phyloP scores from a whole-genome alignment of 2,888 invertebrate species.

The Pterostichus madidus region DNA sequence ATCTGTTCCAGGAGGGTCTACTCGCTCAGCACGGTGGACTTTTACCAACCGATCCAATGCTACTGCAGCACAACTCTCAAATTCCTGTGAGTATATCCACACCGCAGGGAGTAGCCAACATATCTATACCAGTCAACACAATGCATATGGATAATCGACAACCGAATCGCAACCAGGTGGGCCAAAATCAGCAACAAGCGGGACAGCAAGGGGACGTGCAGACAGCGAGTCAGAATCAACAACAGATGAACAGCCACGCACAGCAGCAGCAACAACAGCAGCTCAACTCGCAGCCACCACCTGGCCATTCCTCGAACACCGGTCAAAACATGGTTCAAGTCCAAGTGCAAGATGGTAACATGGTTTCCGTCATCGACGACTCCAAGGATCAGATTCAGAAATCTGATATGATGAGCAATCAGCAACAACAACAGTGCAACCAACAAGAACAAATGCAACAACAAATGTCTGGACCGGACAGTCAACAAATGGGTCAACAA shows the following conservation, averaged over 20 bases:
- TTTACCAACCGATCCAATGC: constrained; percentile 74
- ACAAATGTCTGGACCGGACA: constrained; percentile 73
- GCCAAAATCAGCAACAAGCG: constrained; percentile 66
- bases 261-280: constrained; percentile 74
- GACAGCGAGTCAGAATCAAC: constrained; percentile 44
- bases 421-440: constrained; percentile 76
- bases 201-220: constrained; percentile 68
- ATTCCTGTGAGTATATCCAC: constrained; percentile 76
- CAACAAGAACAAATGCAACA: constrained; percentile 75
- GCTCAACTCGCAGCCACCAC: constrained; percentile 70
- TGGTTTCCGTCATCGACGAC: constrained; percentile 77
- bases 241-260: constrained; percentile 68
- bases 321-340: constrained; percentile 69
- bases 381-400: constrained; percentile 73
- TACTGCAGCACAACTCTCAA: constrained; percentile 76
- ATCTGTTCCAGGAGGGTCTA: constrained; percentile 75
- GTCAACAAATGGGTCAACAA: constrained; percentile 77
- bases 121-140: constrained; percentile 74
- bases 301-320: constrained; percentile 19
- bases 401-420: constrained; percentile 44
- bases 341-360: constrained; percentile 76
- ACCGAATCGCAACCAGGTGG: constrained; percentile 69
- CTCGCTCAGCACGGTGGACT: constrained; percentile 80
- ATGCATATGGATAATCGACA: constrained; percentile 75
- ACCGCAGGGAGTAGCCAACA: constrained; percentile 75